Evolutionary conservation across 2,888 invertebrate species (phyloP).

Genomic region (Drosophila limbata): DNA sequence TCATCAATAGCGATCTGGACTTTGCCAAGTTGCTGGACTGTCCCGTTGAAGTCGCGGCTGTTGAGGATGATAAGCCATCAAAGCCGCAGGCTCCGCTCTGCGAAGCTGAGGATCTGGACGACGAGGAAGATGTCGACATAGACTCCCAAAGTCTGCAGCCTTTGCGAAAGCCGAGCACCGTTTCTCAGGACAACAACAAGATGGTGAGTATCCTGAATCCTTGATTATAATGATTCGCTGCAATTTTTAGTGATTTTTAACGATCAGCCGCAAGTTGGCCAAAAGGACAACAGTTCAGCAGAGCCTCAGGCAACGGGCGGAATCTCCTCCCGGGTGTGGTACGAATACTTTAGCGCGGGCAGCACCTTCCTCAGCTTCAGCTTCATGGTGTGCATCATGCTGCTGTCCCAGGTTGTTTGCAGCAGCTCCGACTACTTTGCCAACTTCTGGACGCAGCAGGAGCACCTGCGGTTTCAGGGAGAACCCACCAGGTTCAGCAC

Average conservation of each 20-base stretch:
- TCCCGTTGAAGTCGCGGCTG: constrained; percentile 21
- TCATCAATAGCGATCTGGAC: constrained; percentile 90
- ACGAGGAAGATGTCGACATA: constrained; percentile 84
- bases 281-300: constrained; percentile 63
- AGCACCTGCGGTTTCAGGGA: constrained; percentile 79
- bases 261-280: constrained; percentile 39
- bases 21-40: constrained; percentile 89
- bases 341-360: constrained; percentile 86
- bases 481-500: constrained; percentile 80
- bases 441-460: constrained; percentile 87
- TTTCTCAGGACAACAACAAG: constrained; percentile 59
- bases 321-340: constrained; percentile 84
- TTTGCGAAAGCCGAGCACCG: constrained; percentile 60
- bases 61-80: constrained; percentile 33
- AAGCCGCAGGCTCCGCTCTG: constrained; percentile 9
- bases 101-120: constrained; percentile 45
- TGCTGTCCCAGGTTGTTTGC: constrained; percentile 87
- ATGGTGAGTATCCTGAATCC: constrained; percentile 62
- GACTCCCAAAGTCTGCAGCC: constrained; percentile 73
- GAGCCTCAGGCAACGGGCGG: constrained; percentile 85
- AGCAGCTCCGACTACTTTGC: constrained; percentile 88
- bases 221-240: too few relatives aligned
- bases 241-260: too few relatives aligned
- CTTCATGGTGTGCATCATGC: constrained; percentile 85
- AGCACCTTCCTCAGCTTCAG: constrained; percentile 85